Base-by-base conservation (phyloP, 2,113 vertebrate species). In the Pontoporia blainvillei region DNA sequence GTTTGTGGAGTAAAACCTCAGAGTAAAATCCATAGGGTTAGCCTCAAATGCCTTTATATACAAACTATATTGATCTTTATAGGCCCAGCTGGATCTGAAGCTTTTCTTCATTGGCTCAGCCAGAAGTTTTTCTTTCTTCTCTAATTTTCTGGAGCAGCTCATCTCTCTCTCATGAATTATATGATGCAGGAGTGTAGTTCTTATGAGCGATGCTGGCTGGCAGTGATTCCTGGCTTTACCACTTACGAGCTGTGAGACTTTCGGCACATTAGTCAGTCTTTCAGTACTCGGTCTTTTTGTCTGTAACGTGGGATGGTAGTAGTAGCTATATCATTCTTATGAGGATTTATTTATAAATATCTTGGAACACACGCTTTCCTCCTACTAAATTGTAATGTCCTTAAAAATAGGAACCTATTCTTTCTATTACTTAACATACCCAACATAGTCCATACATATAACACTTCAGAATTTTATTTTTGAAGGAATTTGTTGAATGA, bases 391-490 rank as follows among this genome's bases (percentile, higher is more conserved):
- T 81, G 1, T 94, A 94, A 62, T 36, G 34, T 91, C 52, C 71
- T 94, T 62, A 66, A 82, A 78, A 88, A 34, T 39, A 73, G n/a
- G 41, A 86, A 71, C 46, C 46, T 81, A 8, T 73, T 75, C 39
- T 87, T 90, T 86, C 6, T 95, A 18, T 86, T 76, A 49, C 17
- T 73, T 73, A 90, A 14, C n/a, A 61, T 79, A 59, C 34, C 34
- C 10, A 36, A 8, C 20, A 84, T 83, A 79, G 15, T 71, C 44
- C 13, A 62, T 83, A 41, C 20, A 71, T 79, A 59, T 41, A 71
- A 44, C 67, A 86, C n/a, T 90, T 90, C 57, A 69, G 46, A 95
- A 90, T 95, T 92, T 72, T 79, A 93, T 59, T 83, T 86, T 61
- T 81, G 61, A 44, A 90, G 36, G 72, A 93, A 67, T 82, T 73